Evolutionary conservation across 2,888 invertebrate species (phyloP), one percentile per base, ranked within the genome.

Genomic region (Calameuta idolon): DNA sequence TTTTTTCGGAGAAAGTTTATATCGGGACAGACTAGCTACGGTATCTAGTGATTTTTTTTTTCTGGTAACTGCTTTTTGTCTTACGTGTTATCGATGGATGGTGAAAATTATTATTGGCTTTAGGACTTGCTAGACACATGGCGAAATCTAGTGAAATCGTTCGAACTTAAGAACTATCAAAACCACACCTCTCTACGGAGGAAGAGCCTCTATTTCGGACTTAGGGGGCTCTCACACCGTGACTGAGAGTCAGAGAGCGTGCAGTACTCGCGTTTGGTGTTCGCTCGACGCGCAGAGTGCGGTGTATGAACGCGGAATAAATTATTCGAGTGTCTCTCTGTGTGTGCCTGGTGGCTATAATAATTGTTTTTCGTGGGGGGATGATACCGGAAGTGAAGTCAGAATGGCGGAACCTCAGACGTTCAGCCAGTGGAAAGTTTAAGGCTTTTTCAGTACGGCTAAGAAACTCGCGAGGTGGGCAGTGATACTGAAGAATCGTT

Each of bases 391-490:
- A 89, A 89, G 86, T 82, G 88, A 86, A 89, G 87, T 85, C 90
- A 90, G 88, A 88, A 88, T 86, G 86, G 90, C 90, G 91, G 90
- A 91, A 91, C 91, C 55, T 55, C 89, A 89, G 88, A 89, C 90
- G 89, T 88, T 90, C 90, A 89, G 89, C 90, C 90, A 90, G 90
- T 90, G 90, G 90, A 90, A 90, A 90, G 90, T 90, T 89, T 85
- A 87, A 87, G 87, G 87, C 71, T 81, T 86, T 86, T 88, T 87
- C 88, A 87, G 89, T 89, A 80, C 83, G 83, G 83, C 86, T 80
- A 85, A 87, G 87, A 85, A 86, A 85, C 85, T 83, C 82, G 81
- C 81, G 80, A 81, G 79, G 81, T 81, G 81, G 83, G 77, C 84
- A 82, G 84, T 81, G 76, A 12, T 71, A 12, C 23, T 34, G 71